Conservation (phyloP, 2,888 invertebrate genomes). For the Gordius sp. region DNA sequence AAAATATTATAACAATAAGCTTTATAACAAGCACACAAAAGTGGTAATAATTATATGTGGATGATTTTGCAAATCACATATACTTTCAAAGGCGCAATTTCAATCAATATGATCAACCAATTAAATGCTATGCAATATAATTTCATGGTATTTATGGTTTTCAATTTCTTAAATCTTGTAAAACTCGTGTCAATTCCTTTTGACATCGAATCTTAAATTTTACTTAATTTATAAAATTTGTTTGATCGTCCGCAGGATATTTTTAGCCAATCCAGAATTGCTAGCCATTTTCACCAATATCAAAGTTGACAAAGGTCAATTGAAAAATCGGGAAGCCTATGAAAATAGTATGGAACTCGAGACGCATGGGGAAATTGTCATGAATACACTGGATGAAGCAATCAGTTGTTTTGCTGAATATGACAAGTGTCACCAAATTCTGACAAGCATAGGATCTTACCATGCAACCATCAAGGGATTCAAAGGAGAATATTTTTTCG, state of each 20-base stretch:
- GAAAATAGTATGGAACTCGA: constrained; percentile 12
- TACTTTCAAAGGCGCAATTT: no score
- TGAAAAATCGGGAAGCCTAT: background rate
- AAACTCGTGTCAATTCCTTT: no score
- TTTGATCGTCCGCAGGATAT: background rate
- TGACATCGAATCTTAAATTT: no score
- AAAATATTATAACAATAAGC: no score
- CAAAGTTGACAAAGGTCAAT: background rate
- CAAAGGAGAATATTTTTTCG: background rate
- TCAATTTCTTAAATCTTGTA: no score
- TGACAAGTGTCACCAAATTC: background rate
- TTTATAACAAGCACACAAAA: no score
- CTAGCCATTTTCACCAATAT: background rate
- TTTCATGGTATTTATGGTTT: no score
- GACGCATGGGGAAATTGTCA: constrained; percentile 5
- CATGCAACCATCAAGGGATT: background rate
- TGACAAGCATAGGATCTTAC: constrained; percentile 5
- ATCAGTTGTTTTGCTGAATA: background rate
- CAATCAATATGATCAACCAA: no score
- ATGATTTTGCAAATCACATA: no score
- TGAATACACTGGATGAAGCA: constrained; percentile 10
- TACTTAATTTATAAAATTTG: background rate
- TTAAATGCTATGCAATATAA: no score
- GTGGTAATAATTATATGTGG: no score
- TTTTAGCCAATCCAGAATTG: background rate